Conservation (phyloP, 2,888 invertebrate species). For the Pseudanteris insignis region DNA sequence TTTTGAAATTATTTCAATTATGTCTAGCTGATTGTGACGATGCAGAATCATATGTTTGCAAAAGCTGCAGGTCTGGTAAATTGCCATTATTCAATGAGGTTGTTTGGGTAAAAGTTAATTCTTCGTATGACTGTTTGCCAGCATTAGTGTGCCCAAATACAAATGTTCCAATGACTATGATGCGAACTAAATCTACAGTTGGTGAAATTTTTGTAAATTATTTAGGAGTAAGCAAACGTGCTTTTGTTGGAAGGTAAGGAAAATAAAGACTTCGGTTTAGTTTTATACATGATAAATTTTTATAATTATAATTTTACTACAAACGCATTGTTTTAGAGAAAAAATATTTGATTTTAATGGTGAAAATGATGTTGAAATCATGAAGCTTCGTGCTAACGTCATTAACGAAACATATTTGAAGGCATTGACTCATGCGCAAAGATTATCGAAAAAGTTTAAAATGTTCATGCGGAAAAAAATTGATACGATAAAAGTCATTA, state of each 20-base stretch:
- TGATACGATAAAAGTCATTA: no score
- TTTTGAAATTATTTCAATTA: background rate
- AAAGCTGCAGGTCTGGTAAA: conserved; percentile 28
- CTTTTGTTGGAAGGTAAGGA: conserved; percentile 20
- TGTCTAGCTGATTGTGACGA: background rate
- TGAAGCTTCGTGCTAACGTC: conserved; percentile 4
- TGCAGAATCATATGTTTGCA: conserved; percentile 12
- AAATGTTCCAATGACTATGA: conserved; percentile 13
- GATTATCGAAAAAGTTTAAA: conserved; percentile 13
- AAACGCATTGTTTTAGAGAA: conserved; percentile 18
- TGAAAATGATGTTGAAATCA: conserved; percentile 2
- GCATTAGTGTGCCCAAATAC: conserved; percentile 15
- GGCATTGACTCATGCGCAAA: conserved; percentile 17
- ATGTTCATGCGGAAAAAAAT: conserved; percentile 9
- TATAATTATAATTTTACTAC: background rate
- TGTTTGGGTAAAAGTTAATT: conserved; percentile 27
- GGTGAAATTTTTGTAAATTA: conserved; percentile 27
- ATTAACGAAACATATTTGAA: conserved; percentile 3
- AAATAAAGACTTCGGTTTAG: background rate
- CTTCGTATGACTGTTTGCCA: conserved; percentile 21
- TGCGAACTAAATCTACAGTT: conserved; percentile 5
- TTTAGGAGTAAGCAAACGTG: conserved; percentile 17
- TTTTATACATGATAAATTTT: background rate
- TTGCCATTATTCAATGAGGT: conserved; percentile 27
- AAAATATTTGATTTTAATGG: conserved; percentile 18